Base-by-base conservation (phyloP, 2,113 vertebrate genomes). In the Diadophis punctatus region DNA sequence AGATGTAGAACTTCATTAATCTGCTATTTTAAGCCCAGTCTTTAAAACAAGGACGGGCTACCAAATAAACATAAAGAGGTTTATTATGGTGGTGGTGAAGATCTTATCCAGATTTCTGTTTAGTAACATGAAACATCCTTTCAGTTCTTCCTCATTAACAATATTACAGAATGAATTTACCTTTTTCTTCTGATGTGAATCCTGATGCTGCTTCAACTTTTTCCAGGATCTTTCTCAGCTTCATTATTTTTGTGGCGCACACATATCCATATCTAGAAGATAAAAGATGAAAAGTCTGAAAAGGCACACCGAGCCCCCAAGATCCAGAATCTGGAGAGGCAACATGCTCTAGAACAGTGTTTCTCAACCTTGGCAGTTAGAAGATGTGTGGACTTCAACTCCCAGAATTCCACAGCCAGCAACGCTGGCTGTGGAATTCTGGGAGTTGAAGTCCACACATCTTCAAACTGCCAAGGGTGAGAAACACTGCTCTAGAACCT, bases 131-230 rank as follows among this genome's bases (percentile, higher is more conserved):
- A 23, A 22, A 10, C 2, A 12, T 27, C 30, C 68, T 56, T 93
- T 90, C 46, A 91, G 20, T 88, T 86, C 53, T 55, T 92, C 93
- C 16, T 0, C 12, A 25, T 4, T 49, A 58, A 0, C 9, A 90
- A 2, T 46, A 89, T 58, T 49, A 0, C 1, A 90, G 74, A 56
- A 88, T 22, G n/a, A 89, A 49, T 53, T 95, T 95, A 99, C 99
- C 99, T 98, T 99, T 99, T 96, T 99, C 99, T 96, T 99, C 99
- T 91, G 99, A 99, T n/a, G 99, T 99, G 96, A 99, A 99, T 93
- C 99, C 99, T 95, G 99, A 99, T 0, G 99, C 99, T 91, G 99
- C 99, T 95, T 99, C 99, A 93, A 99, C 99, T 97, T 99, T 99
- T 97, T 99, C 99, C 96, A 99, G 97, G 95, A 99, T 99, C 96